phyloP scores from a whole-genome alignment of 2,797 vertebrate species.

The Botia kubotai region DNA sequence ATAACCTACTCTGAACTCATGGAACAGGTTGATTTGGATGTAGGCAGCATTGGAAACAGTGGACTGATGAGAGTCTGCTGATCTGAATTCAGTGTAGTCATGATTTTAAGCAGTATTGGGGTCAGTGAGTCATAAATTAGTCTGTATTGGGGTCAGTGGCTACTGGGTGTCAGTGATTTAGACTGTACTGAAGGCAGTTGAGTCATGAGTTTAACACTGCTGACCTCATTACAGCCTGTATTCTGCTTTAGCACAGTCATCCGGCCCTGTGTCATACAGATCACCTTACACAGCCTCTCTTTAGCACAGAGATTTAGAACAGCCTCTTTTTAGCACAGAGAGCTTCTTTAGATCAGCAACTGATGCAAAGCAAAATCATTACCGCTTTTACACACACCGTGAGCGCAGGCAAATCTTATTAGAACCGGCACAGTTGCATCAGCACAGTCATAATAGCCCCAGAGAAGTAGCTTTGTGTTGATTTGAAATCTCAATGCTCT shows the following conservation, averaged over 20 bases:
- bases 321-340: constrained; percentile 7
- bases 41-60: not conserved
- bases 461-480: not conserved
- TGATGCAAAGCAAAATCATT: constrained; percentile 1
- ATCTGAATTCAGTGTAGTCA: constrained; percentile 4
- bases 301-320: constrained; percentile 8
- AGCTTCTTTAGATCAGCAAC: constrained; percentile 11
- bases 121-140: constrained; percentile 45
- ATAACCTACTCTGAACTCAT: too few species aligned
- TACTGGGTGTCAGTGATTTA: constrained; percentile 25
- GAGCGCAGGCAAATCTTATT: constrained; percentile 24
- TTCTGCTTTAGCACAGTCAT: not conserved
- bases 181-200: constrained; percentile 18
- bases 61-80: not conserved
- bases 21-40: not conserved
- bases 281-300: constrained; percentile 15
- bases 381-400: not conserved
- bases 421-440: constrained; percentile 16
- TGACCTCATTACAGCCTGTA: constrained; percentile 29
- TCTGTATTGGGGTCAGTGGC: constrained; percentile 42
- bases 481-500: not conserved
- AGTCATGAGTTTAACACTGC: constrained; percentile 41
- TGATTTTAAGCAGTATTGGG: constrained; percentile 4
- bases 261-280: constrained; percentile 10
- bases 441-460: constrained; percentile 2